Evolutionary conservation across 2,888 invertebrate species (phyloP), one percentile per base, ranked within the genome.

Genomic region (Netelia inedita): DNA sequence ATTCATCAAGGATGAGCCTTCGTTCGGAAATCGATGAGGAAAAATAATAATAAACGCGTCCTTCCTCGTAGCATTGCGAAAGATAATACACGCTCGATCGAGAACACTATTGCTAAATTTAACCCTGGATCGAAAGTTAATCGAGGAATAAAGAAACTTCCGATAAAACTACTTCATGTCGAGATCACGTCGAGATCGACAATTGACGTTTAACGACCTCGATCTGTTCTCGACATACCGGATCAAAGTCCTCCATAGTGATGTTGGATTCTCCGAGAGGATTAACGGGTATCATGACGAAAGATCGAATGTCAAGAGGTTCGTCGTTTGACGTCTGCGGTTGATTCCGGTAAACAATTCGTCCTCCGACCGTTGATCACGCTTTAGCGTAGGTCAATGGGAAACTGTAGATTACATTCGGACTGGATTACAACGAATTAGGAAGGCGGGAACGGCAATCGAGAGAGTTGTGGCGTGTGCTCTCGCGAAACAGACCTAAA

Each of bases 361-460:
- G 43, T 16, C 23, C n/a, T 57, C 61, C 16, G 41, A 21, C 9
- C 10, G 65, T 6, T 16, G 61, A 46, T 19, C 46, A n/a, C 21
- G 9, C 8, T 50, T 69, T n/a, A 69, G 19, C 10, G 68, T 57
- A 46, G 28, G 73, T 74, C 69, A 23, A 81, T 79, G 11, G 68
- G 50, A 73, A 69, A 35, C 14, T 72, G 71, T 81, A 53, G 76
- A 85, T 87, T 81, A 85, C 85, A 78, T 73, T 69, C 65, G 82
- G 23, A 83, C 82, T 83, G 82, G 87, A 86, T 87, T 85, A 84
- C 79, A 63, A 79, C 68, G 76, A 82, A 87, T 85, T 83, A 79
- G 46, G 74, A 53, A 72, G 80, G 74, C 68, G 80, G 59, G 35
- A 65, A 73, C 23, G 59, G 78, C 28, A 69, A 63, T 10, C 50